Evolutionary conservation across 1,140 invertebrate genomes (phyloP).

Genomic region (Mizuhopecten yessoensis): DNA sequence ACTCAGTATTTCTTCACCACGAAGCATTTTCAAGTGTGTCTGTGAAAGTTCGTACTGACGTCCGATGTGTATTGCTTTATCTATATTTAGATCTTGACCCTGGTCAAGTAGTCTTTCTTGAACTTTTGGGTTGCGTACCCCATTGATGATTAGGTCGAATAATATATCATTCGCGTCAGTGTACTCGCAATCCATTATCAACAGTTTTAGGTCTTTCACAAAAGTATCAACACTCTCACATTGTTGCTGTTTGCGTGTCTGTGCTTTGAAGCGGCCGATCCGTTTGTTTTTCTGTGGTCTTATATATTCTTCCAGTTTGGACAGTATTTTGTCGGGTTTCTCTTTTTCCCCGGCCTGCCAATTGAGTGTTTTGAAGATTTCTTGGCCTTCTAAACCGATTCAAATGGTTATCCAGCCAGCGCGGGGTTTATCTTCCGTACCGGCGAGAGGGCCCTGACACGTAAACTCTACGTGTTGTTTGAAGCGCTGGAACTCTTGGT

Average conservation of each 20-base stretch:
- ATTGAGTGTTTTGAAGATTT: conserved; percentile 53
- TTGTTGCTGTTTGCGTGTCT: conserved; percentile 30
- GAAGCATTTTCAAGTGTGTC: conserved; percentile 46
- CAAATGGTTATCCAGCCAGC: conserved; percentile 54
- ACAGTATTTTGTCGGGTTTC: not conserved
- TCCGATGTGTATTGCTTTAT: conserved; percentile 46
- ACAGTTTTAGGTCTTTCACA: conserved; percentile 51
- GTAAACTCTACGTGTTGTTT: conserved; percentile 50
- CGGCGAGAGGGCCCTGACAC: conserved; percentile 44
- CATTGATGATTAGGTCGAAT: conserved; percentile 48
- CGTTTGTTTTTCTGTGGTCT: conserved; percentile 53
- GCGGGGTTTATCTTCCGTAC: not conserved
- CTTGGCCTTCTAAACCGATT: conserved; percentile 50
- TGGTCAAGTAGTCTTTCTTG: conserved; percentile 51
- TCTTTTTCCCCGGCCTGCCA: conserved; percentile 27
- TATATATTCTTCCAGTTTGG: conserved; percentile 54
- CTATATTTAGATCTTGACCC: conserved; percentile 46
- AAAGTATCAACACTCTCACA: conserved; percentile 55
- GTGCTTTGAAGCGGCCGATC: conserved; percentile 20
- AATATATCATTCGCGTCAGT: conserved; percentile 48
- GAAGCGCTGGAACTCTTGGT: conserved; percentile 54
- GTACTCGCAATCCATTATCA: conserved; percentile 51
- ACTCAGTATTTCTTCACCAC: not conserved
- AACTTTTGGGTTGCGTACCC: conserved; percentile 44
- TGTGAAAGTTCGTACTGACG: conserved; percentile 52